Conservation (phyloP, 2,113 vertebrate species). For the Riparia riparia region DNA sequence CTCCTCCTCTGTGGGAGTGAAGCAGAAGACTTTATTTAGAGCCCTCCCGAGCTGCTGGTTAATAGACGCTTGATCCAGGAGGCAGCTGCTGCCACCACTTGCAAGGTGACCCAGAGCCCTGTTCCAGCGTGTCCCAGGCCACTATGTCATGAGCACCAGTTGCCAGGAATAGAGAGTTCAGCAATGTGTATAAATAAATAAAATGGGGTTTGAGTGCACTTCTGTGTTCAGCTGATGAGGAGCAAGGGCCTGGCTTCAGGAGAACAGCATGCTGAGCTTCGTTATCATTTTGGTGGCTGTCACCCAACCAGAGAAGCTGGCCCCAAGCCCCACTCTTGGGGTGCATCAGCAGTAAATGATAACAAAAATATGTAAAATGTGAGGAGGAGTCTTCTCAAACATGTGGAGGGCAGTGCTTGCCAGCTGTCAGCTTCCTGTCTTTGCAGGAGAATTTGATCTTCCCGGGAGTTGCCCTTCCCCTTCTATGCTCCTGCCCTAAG, state of each 20-base stretch:
- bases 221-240: not conserved
- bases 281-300: not conserved
- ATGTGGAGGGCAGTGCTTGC: not conserved
- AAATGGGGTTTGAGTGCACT: slow-evolving; percentile 20
- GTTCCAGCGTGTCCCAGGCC: slow-evolving; percentile 32
- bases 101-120: slow-evolving; percentile 42
- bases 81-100: slow-evolving; percentile 58
- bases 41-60: slow-evolving; percentile 1
- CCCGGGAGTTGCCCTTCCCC: not conserved
- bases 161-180: slow-evolving; percentile 44
- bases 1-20: not conserved
- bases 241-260: not conserved
- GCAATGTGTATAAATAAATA: slow-evolving; percentile 56
- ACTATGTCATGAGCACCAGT: slow-evolving; percentile 55
- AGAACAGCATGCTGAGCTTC: not conserved
- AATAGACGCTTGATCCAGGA: slow-evolving; percentile 41
- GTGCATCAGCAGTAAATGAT: not conserved
- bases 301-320: not conserved
- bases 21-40: slow-evolving; percentile 61
- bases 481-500: not conserved
- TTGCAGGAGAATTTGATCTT: not conserved
- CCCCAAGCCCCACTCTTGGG: not conserved
- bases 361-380: not conserved
- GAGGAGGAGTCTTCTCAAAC: not conserved
- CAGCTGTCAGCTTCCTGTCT: not conserved